A percentile compares a stretch with the other conserved stretches of the same genome.
Evolutionary conservation across 1,140 invertebrate species (phyloP).

Genomic region (Drosophila pallidifrons): DNA sequence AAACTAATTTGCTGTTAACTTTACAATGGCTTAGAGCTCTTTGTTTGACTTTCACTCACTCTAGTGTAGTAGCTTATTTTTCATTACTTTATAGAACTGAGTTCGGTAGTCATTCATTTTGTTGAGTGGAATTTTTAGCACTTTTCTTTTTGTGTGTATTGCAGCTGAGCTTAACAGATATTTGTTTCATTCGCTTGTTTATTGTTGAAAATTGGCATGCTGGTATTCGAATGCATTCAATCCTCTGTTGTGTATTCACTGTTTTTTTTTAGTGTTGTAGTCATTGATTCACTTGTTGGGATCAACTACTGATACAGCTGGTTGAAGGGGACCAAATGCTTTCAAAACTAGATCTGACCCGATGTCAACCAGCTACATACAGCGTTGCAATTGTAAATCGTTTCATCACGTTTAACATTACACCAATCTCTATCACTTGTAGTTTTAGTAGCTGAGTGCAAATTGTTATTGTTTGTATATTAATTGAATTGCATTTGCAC

Average conservation of each 20-base stretch:
- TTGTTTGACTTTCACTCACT: background rate
- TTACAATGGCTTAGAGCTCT: background rate
- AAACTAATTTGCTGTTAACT: background rate
- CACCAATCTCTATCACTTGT: background rate
- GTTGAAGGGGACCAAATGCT: slow-evolving; percentile 85
- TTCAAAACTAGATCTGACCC: slow-evolving; percentile 80
- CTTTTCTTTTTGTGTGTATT: background rate
- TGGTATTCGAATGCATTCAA: background rate
- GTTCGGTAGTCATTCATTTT: background rate
- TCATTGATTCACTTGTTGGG: slow-evolving; percentile 54
- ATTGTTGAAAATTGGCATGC: background rate
- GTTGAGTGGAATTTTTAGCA: slow-evolving; percentile 2
- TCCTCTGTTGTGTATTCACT: slow-evolving; percentile 10
- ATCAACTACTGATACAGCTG: slow-evolving; percentile 84
- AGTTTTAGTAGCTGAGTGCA: background rate
- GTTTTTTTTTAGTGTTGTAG: slow-evolving; percentile 6
- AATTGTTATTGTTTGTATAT: slow-evolving; percentile 37
- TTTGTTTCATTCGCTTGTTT: background rate
- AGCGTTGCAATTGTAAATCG: slow-evolving; percentile 65
- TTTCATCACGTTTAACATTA: slow-evolving; percentile 8
- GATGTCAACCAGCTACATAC: slow-evolving; percentile 85
- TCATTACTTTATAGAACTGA: background rate
- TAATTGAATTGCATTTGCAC: slow-evolving; percentile 50
- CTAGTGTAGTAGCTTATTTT: background rate
- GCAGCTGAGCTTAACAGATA: background rate